Conservation (phyloP, 2,888 invertebrate species). For the Drosophila ezoana region DNA sequence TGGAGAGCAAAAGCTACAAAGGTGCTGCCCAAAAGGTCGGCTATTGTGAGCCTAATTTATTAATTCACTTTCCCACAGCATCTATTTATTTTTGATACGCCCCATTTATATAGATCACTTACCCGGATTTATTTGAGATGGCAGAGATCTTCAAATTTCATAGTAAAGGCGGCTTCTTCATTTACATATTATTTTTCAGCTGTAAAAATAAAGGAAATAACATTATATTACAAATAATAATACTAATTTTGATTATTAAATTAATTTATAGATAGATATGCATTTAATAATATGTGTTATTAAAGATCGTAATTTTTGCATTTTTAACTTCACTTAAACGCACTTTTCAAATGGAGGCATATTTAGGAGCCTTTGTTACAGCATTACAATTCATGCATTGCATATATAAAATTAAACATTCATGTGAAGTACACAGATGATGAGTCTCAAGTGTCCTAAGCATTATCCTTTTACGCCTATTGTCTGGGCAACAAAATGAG, state of each 20-base stretch:
- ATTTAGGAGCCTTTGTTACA: slow-evolving; percentile 19
- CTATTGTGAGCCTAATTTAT: slow-evolving; percentile 26
- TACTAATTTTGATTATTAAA: too few species aligned
- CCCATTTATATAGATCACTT: background rate
- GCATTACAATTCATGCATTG: slow-evolving; percentile 10
- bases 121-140: too few species aligned
- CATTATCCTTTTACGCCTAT: slow-evolving; percentile 72
- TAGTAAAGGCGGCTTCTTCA: too few species aligned
- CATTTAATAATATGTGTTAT: too few species aligned
- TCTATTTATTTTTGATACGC: background rate
- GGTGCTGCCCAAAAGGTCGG: slow-evolving; percentile 28
- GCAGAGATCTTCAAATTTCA: too few species aligned
- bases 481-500: slow-evolving; percentile 26
- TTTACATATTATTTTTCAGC: too few species aligned
- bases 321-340: background rate
- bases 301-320: too few species aligned
- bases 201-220: too few species aligned
- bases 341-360: background rate
- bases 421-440: slow-evolving; percentile 46
- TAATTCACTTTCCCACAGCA: slow-evolving; percentile 28
- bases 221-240: too few species aligned
- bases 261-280: too few species aligned
- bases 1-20: slow-evolving; percentile 40
- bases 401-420: slow-evolving; percentile 38
- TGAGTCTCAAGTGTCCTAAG: slow-evolving; percentile 74